Base-by-base conservation (phyloP, 1,140 invertebrate genomes). In the Geopemphigus sp. region DNA sequence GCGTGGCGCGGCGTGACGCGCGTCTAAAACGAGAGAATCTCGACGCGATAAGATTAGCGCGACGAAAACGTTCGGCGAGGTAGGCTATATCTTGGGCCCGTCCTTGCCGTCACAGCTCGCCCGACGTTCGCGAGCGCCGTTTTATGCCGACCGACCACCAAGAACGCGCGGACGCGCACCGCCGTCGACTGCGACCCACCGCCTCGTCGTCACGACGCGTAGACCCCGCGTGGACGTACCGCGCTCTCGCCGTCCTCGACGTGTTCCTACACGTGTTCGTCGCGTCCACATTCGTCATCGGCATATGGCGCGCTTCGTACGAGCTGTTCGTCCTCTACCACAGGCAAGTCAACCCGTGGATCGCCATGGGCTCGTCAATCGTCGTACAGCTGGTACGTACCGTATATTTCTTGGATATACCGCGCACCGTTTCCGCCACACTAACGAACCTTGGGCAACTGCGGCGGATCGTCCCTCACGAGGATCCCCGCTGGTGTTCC, bases 261-360 rank as follows among this genome's bases (percentile, higher is more conserved):
- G 87, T 89, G 19, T 83, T 92, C n/a, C 88, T 95, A 83, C 91
- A 92, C 8, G 89, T 90, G 72, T 84, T 89, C 1, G 87, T 95
- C 11, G 88, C 93, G 5, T 90, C 91, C 1, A 93, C 93, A 14
- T 89, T 91, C 19, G 92, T 94, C 8, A 92, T 95, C 17, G 90
- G 90, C 64, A 95, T 94, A 84, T 95, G 94, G 94, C 88, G 93
- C 22, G 92, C 92, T 68, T 92, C 92, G 50, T 95, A 93, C 92
- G 89, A 90, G 59, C 88, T 94, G 29, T 90, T 93, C 87, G 91
- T 90, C 80, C 83, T 89, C 39, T 91, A 92, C 84, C 90, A 91
- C 3, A 84, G 87, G 0, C 83, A 89, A 29, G 81, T 82, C 45
- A 81, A 80, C n/a, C 64, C 80, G 19, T 82, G 81, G 80, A 64